Evolutionary conservation across 53 echinoderm and acorn worm species (phyloP).

Genomic region (Hippasteria phrygiana): DNA sequence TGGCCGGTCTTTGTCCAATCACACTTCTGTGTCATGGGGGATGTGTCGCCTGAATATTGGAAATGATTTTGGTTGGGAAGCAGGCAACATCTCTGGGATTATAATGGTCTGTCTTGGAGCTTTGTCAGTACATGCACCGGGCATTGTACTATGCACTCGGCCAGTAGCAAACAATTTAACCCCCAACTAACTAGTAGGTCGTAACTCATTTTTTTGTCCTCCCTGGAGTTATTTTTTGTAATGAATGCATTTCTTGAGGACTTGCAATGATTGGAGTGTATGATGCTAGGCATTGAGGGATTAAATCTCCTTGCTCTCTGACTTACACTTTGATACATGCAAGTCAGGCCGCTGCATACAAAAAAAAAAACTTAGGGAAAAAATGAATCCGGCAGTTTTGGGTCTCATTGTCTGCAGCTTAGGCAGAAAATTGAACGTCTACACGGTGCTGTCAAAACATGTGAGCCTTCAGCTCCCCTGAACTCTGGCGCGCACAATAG

Average conservation of each 20-base stretch:
- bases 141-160: slow-evolving; percentile 54
- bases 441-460: slow-evolving; percentile 61
- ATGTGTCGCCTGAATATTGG: neutral
- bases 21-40: neutral
- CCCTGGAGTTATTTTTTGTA: slow-evolving; percentile 53
- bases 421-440: slow-evolving; percentile 58
- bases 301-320: slow-evolving; percentile 3
- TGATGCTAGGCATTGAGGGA: slow-evolving; percentile 13
- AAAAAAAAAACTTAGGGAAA: neutral
- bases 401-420: slow-evolving; percentile 57
- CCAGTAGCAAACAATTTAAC: slow-evolving; percentile 56
- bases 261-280: slow-evolving; percentile 40
- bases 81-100: slow-evolving; percentile 6
- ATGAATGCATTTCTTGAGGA: slow-evolving; percentile 56
- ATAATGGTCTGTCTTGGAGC: neutral
- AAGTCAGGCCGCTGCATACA: slow-evolving; percentile 21
- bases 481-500: slow-evolving; percentile 39
- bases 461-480: slow-evolving; percentile 44
- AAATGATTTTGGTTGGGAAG: slow-evolving; percentile 10
- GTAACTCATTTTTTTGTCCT: slow-evolving; percentile 8
- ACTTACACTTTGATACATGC: slow-evolving; percentile 64
- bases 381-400: slow-evolving; percentile 32
- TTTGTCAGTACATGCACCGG: slow-evolving; percentile 56
- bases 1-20: neutral
- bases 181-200: slow-evolving; percentile 49